Evolutionary conservation across 2,797 vertebrate genomes (phyloP).

Genomic region (Ibycter americanus): DNA sequence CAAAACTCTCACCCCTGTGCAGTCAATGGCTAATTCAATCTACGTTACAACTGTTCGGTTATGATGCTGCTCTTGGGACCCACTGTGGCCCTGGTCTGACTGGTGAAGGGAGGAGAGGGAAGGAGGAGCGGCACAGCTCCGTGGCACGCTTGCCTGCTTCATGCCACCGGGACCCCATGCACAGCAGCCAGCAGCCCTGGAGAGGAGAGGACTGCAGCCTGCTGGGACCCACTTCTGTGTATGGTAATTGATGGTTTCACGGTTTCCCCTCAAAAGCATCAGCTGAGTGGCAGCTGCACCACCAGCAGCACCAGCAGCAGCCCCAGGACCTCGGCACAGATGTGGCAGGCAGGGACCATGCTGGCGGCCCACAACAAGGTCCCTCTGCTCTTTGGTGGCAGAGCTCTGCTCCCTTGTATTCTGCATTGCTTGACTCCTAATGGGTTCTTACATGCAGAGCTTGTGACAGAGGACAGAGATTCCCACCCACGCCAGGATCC

Average conservation of each 20-base stretch:
- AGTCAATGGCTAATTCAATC: not conserved
- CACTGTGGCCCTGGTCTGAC: not conserved
- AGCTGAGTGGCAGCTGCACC: not conserved
- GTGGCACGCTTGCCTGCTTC: not conserved
- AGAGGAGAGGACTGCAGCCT: not conserved
- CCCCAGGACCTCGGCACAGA: not conserved
- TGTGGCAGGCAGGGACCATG: rapidly evolving
- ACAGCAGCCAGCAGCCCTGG: not conserved
- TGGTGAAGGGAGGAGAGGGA: not conserved
- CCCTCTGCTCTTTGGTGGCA: not conserved
- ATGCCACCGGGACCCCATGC: rapidly evolving
- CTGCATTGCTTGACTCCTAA: not conserved
- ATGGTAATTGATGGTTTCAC: not conserved
- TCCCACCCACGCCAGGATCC: not conserved
- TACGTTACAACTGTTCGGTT: not conserved
- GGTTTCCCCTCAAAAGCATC: not conserved
- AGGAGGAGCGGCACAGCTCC: not conserved
- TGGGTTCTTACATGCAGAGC: not conserved
- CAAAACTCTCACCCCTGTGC: no score
- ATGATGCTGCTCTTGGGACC: not conserved
- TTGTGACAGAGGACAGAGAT: not conserved
- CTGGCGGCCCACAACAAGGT: not conserved
- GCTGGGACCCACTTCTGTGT: not conserved
- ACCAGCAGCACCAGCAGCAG: not conserved
- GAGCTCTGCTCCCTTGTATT: not conserved